Evolutionary conservation across 2,888 invertebrate genomes (phyloP).

Genomic region (Eristalinus aeneus): DNA sequence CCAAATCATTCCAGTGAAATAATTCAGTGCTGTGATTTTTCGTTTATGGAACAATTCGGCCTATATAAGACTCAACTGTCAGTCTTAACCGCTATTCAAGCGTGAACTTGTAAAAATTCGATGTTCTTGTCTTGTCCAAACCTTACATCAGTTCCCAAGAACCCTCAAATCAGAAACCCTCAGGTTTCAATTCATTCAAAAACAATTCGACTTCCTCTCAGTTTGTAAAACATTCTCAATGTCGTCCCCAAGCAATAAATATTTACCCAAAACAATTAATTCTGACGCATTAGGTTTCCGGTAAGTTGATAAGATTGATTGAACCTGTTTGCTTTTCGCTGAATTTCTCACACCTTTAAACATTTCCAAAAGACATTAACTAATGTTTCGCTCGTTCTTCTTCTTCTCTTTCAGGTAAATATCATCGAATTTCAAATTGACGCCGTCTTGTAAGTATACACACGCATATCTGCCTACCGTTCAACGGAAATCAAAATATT

Average conservation of each 20-base stretch:
- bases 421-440: background rate
- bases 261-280: background rate
- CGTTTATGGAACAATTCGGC: too few species aligned
- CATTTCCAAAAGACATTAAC: background rate
- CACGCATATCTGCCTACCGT: background rate
- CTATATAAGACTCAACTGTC: too few species aligned
- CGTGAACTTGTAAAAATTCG: too few species aligned
- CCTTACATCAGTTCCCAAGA: too few species aligned
- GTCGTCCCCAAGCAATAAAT: background rate
- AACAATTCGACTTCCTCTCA: background rate
- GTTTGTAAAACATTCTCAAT: background rate
- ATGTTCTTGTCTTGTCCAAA: too few species aligned
- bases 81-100: too few species aligned
- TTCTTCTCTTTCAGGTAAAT: slow-evolving; percentile 50
- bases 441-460: background rate
- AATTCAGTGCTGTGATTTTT: too few species aligned
- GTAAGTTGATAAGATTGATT: background rate
- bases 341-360: background rate
- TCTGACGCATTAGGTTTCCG: background rate
- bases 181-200: background rate
- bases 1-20: too few species aligned
- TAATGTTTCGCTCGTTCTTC: background rate
- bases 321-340: background rate
- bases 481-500: background rate
- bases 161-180: background rate